Evolutionary conservation across 2,888 invertebrate species (phyloP).

Genomic region (Adelognathus sp.): DNA sequence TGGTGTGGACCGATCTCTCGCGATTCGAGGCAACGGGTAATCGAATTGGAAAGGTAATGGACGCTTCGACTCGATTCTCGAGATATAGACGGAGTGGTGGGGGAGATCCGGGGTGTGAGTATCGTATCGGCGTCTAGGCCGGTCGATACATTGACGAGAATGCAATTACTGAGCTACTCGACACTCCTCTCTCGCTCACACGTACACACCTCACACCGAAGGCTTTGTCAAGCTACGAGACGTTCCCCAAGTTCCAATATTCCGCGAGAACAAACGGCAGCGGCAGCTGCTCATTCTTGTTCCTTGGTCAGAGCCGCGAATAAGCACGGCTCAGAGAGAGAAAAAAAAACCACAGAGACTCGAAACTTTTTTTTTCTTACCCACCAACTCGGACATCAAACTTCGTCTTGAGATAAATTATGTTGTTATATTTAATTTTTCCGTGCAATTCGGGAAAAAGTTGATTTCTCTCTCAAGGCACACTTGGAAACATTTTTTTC

Average conservation of each 20-base stretch:
- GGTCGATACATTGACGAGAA: conserved; percentile 65
- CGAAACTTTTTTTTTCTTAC: too few species aligned
- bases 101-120: conserved; percentile 39
- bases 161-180: conserved; percentile 64
- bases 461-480: too few species aligned
- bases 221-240: conserved; percentile 16
- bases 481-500: too few species aligned
- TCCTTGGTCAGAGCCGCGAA: background rate
- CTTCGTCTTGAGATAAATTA: too few species aligned
- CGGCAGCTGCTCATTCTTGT: background rate
- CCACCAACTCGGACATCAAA: too few species aligned
- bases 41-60: conserved; percentile 66
- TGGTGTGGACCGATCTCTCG: conserved; percentile 35
- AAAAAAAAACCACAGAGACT: too few species aligned
- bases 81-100: conserved; percentile 47
- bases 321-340: background rate
- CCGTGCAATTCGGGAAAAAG: too few species aligned
- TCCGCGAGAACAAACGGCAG: conserved; percentile 30
- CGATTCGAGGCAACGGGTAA: conserved; percentile 64
- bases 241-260: conserved; percentile 50
- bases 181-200: conserved; percentile 24
- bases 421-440: too few species aligned
- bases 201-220: background rate
- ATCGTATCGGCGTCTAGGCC: conserved; percentile 57
- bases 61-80: conserved; percentile 56